Evolutionary conservation across 2,797 vertebrate genomes (phyloP), one percentile per base, ranked within the genome.

Genomic region (Microctenopoma stevenorrisi): DNA sequence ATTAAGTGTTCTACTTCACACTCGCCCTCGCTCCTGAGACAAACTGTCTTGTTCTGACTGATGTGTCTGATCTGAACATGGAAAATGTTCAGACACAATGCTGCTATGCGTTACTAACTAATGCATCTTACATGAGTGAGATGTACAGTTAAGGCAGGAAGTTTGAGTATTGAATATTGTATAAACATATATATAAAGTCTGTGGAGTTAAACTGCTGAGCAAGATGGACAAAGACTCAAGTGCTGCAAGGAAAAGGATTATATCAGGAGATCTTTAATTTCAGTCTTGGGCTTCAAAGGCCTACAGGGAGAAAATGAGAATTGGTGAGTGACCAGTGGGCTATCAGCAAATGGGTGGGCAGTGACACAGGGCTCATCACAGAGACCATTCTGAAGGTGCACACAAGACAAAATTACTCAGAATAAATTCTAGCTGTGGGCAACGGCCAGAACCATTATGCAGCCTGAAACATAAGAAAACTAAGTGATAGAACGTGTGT

Each of bases 201-300:
- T 66, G 66, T 40, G 57, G 69, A 82, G 68, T 78, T 73, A 84
- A 88, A 90, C 64, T 71, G 85, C 86, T 78, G 79, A 90, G 84
- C 64, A 82, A 72, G 63, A 82, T 50, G 68, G 67, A 79, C 62
- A 65, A 66, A 16, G 66, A 76, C 58, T 68, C 65, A 52, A 68
- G 51, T 64, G 86, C 88, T 81, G 85, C 46, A 63, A 75, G 88
- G 78, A 59, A 22, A 71, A 48, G 86, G 73, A 64, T 77, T 82
- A 65, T 93, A 93, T 94, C 91, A 78, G 85, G 51, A 82, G 82
- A 93, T 93, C 92, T 92, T 92, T 93, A 89, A 93, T 94, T 92
- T 92, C 88, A 88, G 86, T 89, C 83, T 59, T 50, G 61, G 81
- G 79, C 89, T 90, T 91, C 89, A 91, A 91, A 92, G 79, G 83